Conservation (phyloP, 2,113 vertebrate genomes). For the Channa maculata region DNA sequence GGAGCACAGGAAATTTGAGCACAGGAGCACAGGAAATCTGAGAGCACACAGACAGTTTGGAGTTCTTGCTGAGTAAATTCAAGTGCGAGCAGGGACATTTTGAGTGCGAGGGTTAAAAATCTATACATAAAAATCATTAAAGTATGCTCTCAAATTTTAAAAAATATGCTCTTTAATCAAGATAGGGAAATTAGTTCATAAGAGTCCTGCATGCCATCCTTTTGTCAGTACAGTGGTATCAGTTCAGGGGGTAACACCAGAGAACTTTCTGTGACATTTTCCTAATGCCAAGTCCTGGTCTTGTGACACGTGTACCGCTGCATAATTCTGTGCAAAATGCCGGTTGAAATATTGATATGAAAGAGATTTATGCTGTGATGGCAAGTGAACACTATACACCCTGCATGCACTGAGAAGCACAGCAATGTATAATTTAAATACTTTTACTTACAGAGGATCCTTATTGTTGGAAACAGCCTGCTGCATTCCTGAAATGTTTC, state of each 20-base stretch:
- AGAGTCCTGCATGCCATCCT: background rate
- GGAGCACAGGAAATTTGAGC: too few species aligned
- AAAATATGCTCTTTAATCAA: too few species aligned
- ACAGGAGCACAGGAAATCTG: too few species aligned
- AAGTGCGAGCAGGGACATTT: too few species aligned
- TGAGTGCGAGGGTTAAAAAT: too few species aligned
- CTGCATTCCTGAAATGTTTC: background rate
- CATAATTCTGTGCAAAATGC: slow-evolving; percentile 9
- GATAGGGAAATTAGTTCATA: too few species aligned
- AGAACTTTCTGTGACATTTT: slow-evolving; percentile 54
- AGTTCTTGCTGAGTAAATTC: too few species aligned
- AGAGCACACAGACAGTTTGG: too few species aligned
- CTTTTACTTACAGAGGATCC: background rate
- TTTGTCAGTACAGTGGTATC: slow-evolving; percentile 52
- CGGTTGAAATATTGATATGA: slow-evolving; percentile 6
- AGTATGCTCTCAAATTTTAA: too few species aligned
- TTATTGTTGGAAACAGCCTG: background rate
- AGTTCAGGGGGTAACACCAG: slow-evolving; percentile 29
- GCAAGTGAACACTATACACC: background rate
- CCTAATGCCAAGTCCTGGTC: slow-evolving; percentile 2
- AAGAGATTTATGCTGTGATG: background rate
- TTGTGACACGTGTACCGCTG: slow-evolving; percentile 16
- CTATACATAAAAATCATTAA: too few species aligned
- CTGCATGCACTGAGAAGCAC: background rate
- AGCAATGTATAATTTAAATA: slow-evolving; percentile 26